Evolutionary conservation across 2,113 vertebrate species (phyloP), one percentile per base, ranked within the genome.

Genomic region (Nothocercus nigrocapillus): DNA sequence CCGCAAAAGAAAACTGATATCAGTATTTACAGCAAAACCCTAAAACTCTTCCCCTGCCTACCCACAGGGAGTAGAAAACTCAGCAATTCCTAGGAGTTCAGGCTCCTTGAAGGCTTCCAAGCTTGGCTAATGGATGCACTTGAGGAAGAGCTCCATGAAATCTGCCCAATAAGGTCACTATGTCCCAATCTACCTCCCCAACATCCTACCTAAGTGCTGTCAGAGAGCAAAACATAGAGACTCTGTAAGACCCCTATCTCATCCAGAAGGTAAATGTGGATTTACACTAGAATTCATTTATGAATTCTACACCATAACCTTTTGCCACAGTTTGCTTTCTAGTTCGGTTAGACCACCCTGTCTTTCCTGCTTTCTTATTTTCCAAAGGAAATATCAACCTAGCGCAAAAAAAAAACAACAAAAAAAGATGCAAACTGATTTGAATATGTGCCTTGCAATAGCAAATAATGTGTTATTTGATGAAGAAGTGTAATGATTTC

Each of bases 61-160:
- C 58, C 80, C 88, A 36, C 14, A 44, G 21, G 51, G 86, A 56
- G 81, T 78, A 89, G 78, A 95, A 94, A 93, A 64, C 15, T 86
- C 47, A 47, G 67, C 73, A 87, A 68, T 66, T 93, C 64, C 58
- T 24, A 56, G 53, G 32, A 85, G 73, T 38, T 66, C 5, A 81
- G 45, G 82, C 18, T 59, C 1, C 72, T 75, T 74, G 72, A 87
- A 89, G 85, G 89, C 84, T 84, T 89, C 18, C 69, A 72, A 27
- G 53, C 84, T 82, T 21, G 68, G 69, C 62, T 84, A 73, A 82
- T 30, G 36, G 76, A 90, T 68, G 51, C 66, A 82, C 36, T 89
- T 68, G 61, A 90, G 72, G 79, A 93, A 90, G 82, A 69, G 82
- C 38, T 54, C 88, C 88, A 62, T 49, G 85, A 91, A 95, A 92